These are phyloP conservation scores for Poliocrania exsul DNA, from an alignment of 2,797 vertebrate species.

Conservation along the genomic window DNA sequence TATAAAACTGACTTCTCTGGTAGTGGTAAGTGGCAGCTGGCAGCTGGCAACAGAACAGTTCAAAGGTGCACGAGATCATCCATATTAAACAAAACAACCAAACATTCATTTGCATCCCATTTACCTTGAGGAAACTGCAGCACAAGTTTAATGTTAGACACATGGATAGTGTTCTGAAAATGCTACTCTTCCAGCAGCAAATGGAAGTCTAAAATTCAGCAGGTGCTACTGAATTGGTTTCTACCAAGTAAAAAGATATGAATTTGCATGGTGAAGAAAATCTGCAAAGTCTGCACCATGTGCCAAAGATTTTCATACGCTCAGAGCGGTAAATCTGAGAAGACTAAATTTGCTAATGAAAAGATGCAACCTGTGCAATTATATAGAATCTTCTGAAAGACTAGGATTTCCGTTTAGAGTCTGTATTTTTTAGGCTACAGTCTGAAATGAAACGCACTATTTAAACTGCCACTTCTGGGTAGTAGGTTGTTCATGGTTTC, in stretches of 20 bases:
- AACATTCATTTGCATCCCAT: constrained; percentile 7
- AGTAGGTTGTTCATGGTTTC: not conserved
- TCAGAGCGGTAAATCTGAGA: not conserved
- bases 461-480: not conserved
- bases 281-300: not conserved
- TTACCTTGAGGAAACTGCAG: constrained; percentile 5
- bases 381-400: not conserved
- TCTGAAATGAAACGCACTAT: not conserved
- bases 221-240: not conserved
- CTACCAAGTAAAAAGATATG: not conserved
- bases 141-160: not conserved
- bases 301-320: not conserved
- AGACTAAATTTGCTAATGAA: not conserved
- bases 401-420: not conserved
- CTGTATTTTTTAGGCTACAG: not conserved
- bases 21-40: not conserved
- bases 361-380: not conserved
- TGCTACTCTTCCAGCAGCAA: not conserved
- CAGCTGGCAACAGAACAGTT: not conserved
- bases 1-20: not conserved
- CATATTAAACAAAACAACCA: constrained; percentile 21
- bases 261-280: not conserved
- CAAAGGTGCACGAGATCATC: not conserved
- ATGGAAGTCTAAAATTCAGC: not conserved
- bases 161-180: not conserved